These are phyloP conservation scores for Pollachius pollachius DNA, from an alignment of 2,113 vertebrate genomes.

Conservation along the genomic window DNA sequence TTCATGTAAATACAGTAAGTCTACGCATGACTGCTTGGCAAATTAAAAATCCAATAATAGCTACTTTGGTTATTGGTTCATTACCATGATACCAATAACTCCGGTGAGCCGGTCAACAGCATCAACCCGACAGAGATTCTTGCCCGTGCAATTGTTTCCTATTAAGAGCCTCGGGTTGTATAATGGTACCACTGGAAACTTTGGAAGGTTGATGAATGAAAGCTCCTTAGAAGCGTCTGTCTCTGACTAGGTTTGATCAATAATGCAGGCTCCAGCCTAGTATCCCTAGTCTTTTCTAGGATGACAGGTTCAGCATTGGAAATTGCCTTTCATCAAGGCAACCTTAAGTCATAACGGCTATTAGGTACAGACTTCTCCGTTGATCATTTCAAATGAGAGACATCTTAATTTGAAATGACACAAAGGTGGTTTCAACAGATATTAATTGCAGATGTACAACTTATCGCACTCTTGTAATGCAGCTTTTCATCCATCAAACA, in stretches of 20 bases:
- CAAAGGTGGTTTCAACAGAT: too few species aligned
- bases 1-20: neutral
- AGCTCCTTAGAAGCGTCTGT: constrained; percentile 49
- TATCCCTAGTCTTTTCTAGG: constrained; percentile 37
- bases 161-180: constrained; percentile 46
- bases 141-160: constrained; percentile 33
- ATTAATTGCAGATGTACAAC: too few species aligned
- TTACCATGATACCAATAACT: constrained; percentile 24
- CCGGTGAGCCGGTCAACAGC: constrained; percentile 24
- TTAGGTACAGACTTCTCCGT: too few species aligned
- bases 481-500: too few species aligned
- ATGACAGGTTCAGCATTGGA: constrained; percentile 18
- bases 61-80: too few species aligned
- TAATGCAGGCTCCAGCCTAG: constrained; percentile 51
- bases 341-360: too few species aligned
- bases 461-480: too few species aligned
- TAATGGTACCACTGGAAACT: constrained; percentile 60
- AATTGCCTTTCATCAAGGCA: too few species aligned
- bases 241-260: constrained; percentile 49
- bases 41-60: constrained; percentile 4
- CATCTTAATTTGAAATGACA: too few species aligned
- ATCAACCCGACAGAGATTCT: constrained; percentile 10
- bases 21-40: constrained; percentile 23
- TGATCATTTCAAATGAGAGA: too few species aligned
- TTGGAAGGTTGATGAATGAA: constrained; percentile 41